Percentiles rank a stretch among this genome's conserved stretches.
phyloP scores from a whole-genome alignment of 1,140 invertebrate genomes.

The Hyphantria cunea region DNA sequence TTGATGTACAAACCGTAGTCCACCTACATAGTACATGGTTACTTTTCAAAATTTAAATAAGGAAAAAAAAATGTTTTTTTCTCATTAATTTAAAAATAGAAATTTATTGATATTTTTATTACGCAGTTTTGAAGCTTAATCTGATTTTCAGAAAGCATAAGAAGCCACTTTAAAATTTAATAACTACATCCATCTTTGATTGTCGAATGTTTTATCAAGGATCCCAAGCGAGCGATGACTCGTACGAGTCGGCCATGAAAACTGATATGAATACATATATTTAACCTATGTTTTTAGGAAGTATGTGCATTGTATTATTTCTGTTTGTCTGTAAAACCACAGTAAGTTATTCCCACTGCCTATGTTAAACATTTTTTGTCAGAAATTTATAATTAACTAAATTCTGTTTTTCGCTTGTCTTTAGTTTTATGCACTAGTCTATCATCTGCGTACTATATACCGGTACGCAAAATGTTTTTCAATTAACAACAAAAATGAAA shows the following conservation, averaged over 20 bases:
- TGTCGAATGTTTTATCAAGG: slow-evolving; percentile 9
- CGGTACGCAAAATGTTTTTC: slow-evolving; percentile 1
- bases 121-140: too few relatives aligned
- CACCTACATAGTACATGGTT: background rate
- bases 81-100: too few relatives aligned
- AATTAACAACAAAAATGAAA: background rate
- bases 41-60: background rate
- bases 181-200: background rate
- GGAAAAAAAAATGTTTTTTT: background rate
- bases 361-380: too few relatives aligned
- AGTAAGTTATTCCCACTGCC: too few relatives aligned
- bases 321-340: too few relatives aligned
- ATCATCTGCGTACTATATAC: too few relatives aligned
- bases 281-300: background rate
- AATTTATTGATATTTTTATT: background rate
- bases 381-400: too few relatives aligned
- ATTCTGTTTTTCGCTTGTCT: too few relatives aligned
- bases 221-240: slow-evolving; percentile 3
- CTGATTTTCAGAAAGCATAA: too few relatives aligned
- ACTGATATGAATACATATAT: slow-evolving; percentile 15
- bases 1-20: too few relatives aligned
- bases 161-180: too few relatives aligned
- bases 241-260: background rate
- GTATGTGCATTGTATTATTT: background rate
- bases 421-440: too few relatives aligned